phyloP scores from a whole-genome alignment of 2,888 invertebrate species.

The Polietes domitor region DNA sequence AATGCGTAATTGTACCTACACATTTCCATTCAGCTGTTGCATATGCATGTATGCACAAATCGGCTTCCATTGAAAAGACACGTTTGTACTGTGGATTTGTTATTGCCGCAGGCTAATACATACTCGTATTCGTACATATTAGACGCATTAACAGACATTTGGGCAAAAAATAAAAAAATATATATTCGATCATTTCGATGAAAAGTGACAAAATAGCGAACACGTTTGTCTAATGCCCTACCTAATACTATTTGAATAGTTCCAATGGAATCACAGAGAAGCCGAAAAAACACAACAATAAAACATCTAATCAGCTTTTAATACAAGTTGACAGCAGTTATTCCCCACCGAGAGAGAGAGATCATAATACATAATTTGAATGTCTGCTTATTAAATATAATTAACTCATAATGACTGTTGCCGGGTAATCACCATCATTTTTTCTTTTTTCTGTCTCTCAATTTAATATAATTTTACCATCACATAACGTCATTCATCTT shows the following conservation, averaged over 20 bases:
- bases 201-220: neutral
- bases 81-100: neutral
- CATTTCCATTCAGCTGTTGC: neutral
- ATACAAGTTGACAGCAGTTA: neutral
- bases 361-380: neutral
- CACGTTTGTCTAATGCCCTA: conserved; percentile 14
- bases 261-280: neutral
- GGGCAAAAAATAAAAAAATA: neutral
- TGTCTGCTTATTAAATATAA: conserved; percentile 19
- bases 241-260: neutral
- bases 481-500: too few relatives aligned
- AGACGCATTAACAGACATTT: conserved; percentile 16
- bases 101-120: neutral
- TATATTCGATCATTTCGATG: neutral
- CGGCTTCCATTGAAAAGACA: neutral
- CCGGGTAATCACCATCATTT: neutral
- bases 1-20: neutral
- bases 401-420: neutral
- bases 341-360: neutral
- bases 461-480: too few relatives aligned
- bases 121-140: too few relatives aligned
- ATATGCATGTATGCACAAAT: neutral
- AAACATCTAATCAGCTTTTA: neutral
- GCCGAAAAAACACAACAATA: neutral
- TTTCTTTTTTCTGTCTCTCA: neutral